Evolutionary conservation across 1,140 invertebrate genomes (phyloP), one percentile per base, ranked within the genome.

Genomic region (Aphaenogaster rudis): DNA sequence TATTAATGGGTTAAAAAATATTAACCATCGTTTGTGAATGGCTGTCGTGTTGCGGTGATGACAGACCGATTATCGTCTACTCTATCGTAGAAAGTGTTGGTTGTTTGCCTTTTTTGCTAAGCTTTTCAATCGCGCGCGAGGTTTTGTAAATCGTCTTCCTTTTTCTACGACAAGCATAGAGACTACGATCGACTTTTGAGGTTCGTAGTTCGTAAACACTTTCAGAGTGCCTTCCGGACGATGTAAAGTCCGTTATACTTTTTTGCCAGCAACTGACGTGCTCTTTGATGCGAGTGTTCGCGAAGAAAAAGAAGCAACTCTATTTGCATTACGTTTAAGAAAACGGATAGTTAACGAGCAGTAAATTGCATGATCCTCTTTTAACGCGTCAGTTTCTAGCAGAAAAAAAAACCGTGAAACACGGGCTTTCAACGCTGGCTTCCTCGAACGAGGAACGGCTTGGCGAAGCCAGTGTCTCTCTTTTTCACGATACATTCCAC

Each of bases 401-500:
- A n/a, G 42, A 72, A 71, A 59, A 72, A 74, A 69, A 52, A 21
- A 67, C 7, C 64, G 78, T 69, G 28, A 69, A 48, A 36, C 36
- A 42, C 52, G 50, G 42, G 6, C 39, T 48, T 74, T 59, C 9
- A 72, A 36, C 36, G 33, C 28, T 36, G 39, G n/a, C 36, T 48
- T 72, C 9, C 15, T 59, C 39, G 39, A 45, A 45, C 8, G 21
- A 45, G 15, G 28, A 11, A 61, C 5, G 17, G 8, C n/a, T 84
- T 28, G 57, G 7, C 11, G 66, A 13, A 72, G 42, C n/a, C 11
- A 45, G 33, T 36, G 59, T 74, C 42, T 76, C 45, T 61, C 42
- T 84, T 74, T 71, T 74, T 84, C 13, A 59, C 71, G 79, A 89
- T 92, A 93, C 92, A 93, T 93, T 93, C 92, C 92, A 90, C 61